Conservation (phyloP, 2,113 vertebrate genomes). For the Hemibagrus wyckioides region DNA sequence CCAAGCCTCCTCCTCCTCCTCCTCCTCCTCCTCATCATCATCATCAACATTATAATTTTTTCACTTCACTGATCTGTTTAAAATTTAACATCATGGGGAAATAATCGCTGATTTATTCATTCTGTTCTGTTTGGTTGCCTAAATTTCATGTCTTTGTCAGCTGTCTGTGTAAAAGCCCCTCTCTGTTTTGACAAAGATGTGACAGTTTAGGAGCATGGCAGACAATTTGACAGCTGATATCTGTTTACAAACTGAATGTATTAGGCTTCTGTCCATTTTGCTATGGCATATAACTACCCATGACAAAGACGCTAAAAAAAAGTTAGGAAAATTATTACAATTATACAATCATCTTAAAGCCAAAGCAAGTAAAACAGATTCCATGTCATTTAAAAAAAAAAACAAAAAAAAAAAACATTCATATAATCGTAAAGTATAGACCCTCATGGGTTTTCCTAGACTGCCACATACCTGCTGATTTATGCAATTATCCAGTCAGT, state of each 20-base stretch:
- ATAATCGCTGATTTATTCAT: not conserved
- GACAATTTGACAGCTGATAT: not conserved
- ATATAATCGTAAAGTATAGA: not conserved
- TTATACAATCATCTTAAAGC: not conserved
- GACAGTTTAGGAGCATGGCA: not conserved
- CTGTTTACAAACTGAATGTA: not conserved
- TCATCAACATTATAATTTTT: not conserved
- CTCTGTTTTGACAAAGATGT: not conserved
- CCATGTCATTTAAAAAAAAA: not conserved
- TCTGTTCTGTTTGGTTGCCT: not conserved
- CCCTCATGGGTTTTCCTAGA: not conserved
- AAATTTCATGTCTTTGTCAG: not conserved
- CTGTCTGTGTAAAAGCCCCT: not conserved
- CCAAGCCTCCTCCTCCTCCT: not conserved
- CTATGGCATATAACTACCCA: not conserved
- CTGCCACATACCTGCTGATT: not conserved
- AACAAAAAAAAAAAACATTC: too few relatives aligned
- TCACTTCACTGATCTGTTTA: not conserved
- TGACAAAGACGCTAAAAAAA: not conserved
- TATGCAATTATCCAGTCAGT: not conserved
- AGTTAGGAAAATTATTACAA: not conserved
- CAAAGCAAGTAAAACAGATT: not conserved
- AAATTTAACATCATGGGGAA: not conserved
- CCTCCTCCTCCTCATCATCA: not conserved
- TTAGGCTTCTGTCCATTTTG: not conserved